phyloP scores from a whole-genome alignment of 2,113 vertebrate species.

The Brachypteracias leptosomus region DNA sequence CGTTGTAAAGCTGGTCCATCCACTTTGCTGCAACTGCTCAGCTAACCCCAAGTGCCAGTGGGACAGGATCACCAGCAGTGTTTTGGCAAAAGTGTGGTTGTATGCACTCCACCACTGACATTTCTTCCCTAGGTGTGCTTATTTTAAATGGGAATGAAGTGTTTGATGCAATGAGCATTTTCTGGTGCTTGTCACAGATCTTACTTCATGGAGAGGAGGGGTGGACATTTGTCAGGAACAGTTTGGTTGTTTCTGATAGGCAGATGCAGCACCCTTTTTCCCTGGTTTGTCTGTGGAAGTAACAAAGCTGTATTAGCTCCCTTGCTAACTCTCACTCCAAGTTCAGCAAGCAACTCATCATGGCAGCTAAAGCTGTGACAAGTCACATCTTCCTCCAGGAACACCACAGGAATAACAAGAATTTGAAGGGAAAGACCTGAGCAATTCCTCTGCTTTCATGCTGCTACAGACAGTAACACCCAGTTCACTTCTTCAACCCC shows the following conservation, averaged over 20 bases:
- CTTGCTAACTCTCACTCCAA: accelerated
- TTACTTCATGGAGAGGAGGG: neutral
- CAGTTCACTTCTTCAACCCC: neutral
- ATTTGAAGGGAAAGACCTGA: neutral
- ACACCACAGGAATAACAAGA: neutral
- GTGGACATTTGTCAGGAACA: neutral
- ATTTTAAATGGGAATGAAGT: neutral
- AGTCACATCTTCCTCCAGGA: neutral
- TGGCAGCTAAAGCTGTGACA: neutral
- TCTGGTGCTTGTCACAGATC: neutral
- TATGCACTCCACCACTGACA: neutral
- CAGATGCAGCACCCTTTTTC: neutral
- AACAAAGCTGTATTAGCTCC: neutral
- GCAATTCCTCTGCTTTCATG: neutral
- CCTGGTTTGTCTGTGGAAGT: neutral
- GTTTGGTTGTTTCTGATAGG: neutral
- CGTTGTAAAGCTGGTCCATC: neutral
- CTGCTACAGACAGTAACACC: neutral
- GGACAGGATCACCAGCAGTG: neutral
- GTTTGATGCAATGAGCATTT: neutral
- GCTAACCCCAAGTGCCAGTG: neutral
- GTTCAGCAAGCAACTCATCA: neutral
- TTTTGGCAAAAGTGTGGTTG: neutral
- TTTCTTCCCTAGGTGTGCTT: neutral
- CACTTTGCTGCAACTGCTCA: neutral